These are phyloP conservation scores for Anthopleura sola DNA, from an alignment of 64 coral and sea anemone genomes.

Conservation along the genomic window DNA sequence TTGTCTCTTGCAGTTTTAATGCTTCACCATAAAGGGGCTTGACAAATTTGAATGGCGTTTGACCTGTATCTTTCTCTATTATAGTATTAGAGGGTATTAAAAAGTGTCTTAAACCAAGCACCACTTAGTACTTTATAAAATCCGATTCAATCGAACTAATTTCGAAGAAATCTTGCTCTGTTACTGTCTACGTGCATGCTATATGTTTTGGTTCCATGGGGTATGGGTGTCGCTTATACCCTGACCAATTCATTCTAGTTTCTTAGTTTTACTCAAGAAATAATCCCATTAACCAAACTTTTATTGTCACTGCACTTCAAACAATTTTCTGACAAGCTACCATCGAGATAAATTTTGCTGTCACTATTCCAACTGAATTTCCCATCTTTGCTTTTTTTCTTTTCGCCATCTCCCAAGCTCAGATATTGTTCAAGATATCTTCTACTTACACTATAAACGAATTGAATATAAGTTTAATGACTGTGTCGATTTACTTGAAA, in stretches of 20 bases:
- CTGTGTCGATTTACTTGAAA: background rate
- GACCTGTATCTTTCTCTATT: conserved; percentile 15
- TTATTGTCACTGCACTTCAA: background rate
- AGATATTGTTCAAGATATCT: background rate
- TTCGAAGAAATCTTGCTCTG: background rate
- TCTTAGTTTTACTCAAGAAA: too few relatives aligned
- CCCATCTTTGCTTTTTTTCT: background rate
- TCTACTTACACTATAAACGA: background rate
- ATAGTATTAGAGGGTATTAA: conserved; percentile 3
- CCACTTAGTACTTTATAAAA: background rate
- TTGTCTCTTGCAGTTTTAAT: background rate
- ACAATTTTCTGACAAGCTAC: background rate
- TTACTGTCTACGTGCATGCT: background rate
- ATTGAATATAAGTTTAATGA: background rate
- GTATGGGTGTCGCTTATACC: too few relatives aligned
- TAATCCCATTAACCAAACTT: background rate
- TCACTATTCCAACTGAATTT: background rate
- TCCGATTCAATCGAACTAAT: background rate
- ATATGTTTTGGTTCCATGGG: background rate
- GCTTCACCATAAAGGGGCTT: background rate
- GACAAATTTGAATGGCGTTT: background rate
- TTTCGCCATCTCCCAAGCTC: background rate
- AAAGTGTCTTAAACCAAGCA: conserved; percentile 4
- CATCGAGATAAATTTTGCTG: background rate
- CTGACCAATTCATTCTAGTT: too few relatives aligned